Evolutionary conservation across 2,797 vertebrate genomes (phyloP).

Genomic region (Neosalanx taihuensis): DNA sequence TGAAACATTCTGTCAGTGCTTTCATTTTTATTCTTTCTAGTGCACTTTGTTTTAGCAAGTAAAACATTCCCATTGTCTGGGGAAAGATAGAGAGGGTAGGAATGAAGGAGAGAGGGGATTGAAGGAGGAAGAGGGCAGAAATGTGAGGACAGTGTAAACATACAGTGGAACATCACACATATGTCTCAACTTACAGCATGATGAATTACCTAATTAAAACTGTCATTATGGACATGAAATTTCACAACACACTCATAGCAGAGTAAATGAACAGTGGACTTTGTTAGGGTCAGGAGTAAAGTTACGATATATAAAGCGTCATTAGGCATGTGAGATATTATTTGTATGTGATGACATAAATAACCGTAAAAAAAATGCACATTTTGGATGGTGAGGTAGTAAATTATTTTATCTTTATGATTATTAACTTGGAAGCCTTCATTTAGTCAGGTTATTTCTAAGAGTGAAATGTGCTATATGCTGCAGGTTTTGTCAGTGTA

Average conservation of each 20-base stretch:
- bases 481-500: no score
- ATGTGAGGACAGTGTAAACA: conserved; percentile 4
- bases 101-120: not conserved
- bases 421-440: no score
- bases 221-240: not conserved
- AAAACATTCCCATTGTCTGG: conserved; percentile 1
- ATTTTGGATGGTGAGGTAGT: no score
- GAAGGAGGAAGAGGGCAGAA: not conserved
- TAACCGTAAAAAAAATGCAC: no score
- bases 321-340: no score
- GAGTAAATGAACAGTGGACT: not conserved
- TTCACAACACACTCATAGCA: not conserved
- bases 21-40: conserved; percentile 32
- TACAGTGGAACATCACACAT: conserved; percentile 20
- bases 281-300: not conserved
- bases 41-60: not conserved
- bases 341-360: no score
- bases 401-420: no score
- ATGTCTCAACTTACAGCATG: conserved; percentile 31
- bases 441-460: no score
- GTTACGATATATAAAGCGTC: not conserved
- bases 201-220: conserved; percentile 12
- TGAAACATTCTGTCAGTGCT: conserved; percentile 5
- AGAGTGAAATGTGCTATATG: no score
- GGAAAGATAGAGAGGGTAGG: not conserved